phyloP scores from a whole-genome alignment of 2,113 vertebrate species.

The Hipposideros armiger region DNA sequence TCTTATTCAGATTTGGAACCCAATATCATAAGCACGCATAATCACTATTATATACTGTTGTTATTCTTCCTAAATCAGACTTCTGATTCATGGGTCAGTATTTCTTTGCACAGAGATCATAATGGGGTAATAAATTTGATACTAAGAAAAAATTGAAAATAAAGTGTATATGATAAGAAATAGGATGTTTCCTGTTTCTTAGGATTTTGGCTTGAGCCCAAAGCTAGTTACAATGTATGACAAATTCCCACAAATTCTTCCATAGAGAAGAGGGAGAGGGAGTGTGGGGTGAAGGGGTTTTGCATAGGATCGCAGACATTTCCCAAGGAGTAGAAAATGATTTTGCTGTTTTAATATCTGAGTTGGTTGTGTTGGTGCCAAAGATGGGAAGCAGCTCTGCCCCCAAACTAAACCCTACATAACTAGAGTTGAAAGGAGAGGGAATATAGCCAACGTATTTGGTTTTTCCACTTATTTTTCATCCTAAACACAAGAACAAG shows the following conservation, averaged over 20 bases:
- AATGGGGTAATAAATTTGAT: background rate
- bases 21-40: background rate
- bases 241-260: background rate
- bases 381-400: background rate
- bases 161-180: background rate
- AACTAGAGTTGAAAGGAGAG: background rate
- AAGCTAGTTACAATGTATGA: background rate
- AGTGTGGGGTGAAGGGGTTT: background rate
- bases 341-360: background rate
- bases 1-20: background rate
- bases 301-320: rapidly evolving
- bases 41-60: background rate
- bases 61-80: background rate
- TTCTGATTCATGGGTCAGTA: background rate
- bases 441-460: background rate
- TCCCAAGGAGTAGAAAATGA: background rate
- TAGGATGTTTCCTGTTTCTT: background rate
- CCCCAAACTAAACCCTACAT: background rate
- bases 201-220: background rate
- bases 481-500: background rate
- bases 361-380: background rate
- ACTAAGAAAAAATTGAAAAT: constrained; percentile 25
- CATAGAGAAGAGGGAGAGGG: background rate
- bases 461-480: background rate
- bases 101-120: background rate